Conservation (phyloP, 2,888 invertebrate species). For the Amphiduros pacificus region DNA sequence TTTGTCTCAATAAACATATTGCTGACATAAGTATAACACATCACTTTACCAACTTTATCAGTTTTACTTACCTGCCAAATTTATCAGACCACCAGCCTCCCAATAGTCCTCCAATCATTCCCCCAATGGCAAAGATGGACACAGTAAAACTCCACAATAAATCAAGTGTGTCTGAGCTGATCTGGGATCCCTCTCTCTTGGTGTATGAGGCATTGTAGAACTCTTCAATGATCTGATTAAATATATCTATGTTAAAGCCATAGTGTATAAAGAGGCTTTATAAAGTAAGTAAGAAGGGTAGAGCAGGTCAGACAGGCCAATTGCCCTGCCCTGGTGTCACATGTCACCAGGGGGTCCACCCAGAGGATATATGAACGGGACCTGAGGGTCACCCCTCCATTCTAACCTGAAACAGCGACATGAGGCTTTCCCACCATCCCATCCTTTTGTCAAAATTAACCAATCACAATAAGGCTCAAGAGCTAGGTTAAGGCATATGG, state of each 20-base stretch:
- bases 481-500: too few relatives aligned
- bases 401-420: too few relatives aligned
- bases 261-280: too few relatives aligned
- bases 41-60: not conserved
- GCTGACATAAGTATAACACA: not conserved
- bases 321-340: too few relatives aligned
- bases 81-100: slow-evolving; percentile 96
- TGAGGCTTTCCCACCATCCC: too few relatives aligned
- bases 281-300: too few relatives aligned
- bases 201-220: slow-evolving; percentile 47
- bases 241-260: not conserved
- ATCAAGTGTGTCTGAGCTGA: slow-evolving; percentile 36
- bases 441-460: too few relatives aligned
- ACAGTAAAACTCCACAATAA: slow-evolving; percentile 72
- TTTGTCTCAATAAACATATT: not conserved
- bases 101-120: slow-evolving; percentile 95
- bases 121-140: slow-evolving; percentile 97
- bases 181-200: slow-evolving; percentile 30
- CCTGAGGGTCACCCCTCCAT: too few relatives aligned
- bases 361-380: too few relatives aligned
- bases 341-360: too few relatives aligned
- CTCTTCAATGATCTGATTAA: slow-evolving; percentile 46
- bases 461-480: too few relatives aligned
- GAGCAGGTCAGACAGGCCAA: too few relatives aligned
- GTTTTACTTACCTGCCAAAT: slow-evolving; percentile 71